Evolutionary conservation across 2,113 vertebrate genomes (phyloP).

Genomic region (Grammomys dolichurus): DNA sequence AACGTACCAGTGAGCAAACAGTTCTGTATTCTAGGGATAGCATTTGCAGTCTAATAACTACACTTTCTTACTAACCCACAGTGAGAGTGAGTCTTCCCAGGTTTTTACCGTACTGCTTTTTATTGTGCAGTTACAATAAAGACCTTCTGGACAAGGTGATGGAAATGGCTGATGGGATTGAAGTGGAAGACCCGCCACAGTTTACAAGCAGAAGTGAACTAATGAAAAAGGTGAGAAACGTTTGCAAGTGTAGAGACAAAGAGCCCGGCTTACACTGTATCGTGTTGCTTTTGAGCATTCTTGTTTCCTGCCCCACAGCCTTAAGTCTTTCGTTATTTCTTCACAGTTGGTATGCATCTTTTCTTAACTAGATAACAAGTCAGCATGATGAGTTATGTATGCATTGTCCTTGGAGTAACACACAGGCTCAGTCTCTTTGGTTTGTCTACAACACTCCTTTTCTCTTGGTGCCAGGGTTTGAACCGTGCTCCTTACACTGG

Average conservation of each 20-base stretch:
- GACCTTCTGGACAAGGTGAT: constrained; percentile 92
- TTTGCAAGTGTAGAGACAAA: constrained; percentile 6
- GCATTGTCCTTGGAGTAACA: constrained; percentile 22
- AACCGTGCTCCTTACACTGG: background rate
- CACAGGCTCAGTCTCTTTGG: background rate
- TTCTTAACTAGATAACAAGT: constrained; percentile 40
- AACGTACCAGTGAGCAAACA: background rate
- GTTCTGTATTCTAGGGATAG: background rate
- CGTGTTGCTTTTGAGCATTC: background rate
- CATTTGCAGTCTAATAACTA: constrained; percentile 21
- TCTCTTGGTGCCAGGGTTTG: background rate
- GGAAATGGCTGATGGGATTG: constrained; percentile 93
- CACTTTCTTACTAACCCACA: constrained; percentile 32
- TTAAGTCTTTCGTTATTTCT: constrained; percentile 22
- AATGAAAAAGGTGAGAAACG: constrained; percentile 86
- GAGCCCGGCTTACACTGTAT: background rate
- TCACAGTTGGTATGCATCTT: constrained; percentile 31
- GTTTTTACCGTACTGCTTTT: constrained; percentile 68
- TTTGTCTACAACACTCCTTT: constrained; percentile 50
- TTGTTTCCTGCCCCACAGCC: background rate
- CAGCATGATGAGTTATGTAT: constrained; percentile 22
- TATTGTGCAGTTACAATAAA: constrained; percentile 87
- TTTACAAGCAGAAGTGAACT: constrained; percentile 94
- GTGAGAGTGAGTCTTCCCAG: constrained; percentile 18
- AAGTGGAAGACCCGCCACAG: constrained; percentile 91